phyloP scores from a whole-genome alignment of 1,140 invertebrate genomes.

The Orchestia grillus region DNA sequence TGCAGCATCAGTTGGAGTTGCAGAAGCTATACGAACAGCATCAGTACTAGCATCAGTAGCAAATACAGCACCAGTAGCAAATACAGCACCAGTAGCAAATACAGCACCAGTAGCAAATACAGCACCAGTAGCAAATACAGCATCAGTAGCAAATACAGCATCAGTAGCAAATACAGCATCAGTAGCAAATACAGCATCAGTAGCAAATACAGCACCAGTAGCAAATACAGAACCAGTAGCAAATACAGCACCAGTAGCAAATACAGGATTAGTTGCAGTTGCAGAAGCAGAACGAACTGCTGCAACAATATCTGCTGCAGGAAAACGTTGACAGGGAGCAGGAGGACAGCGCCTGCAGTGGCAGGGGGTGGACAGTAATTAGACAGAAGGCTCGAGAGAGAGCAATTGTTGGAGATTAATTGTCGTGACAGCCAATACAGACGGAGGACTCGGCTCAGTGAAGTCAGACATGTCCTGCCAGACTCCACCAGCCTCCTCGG shows the following conservation, averaged over 20 bases:
- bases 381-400: slow-evolving; percentile 55
- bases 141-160: background rate
- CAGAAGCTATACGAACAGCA: background rate
- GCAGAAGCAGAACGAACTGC: background rate
- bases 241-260: background rate
- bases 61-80: background rate
- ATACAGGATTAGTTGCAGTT: background rate
- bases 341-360: background rate
- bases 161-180: background rate
- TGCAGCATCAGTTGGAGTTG: background rate
- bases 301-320: background rate
- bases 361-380: slow-evolving; percentile 52
- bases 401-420: slow-evolving; percentile 55
- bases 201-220: background rate
- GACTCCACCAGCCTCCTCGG: background rate
- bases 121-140: background rate
- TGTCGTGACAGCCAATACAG: slow-evolving; percentile 50
- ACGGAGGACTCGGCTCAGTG: slow-evolving; percentile 11
- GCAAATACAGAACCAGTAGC: background rate
- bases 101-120: background rate
- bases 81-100: background rate
- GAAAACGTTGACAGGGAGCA: slow-evolving; percentile 33
- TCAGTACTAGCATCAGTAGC: too few relatives aligned
- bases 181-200: background rate
- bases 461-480: background rate